These are phyloP conservation scores for human DNA, from an alignment of 2,113 vertebrate genomes.

Conservation along the genomic window GRCh38 chr5:123883001-123883500, in stretches of 20 bases:
- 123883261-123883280: conserved; percentile 59
- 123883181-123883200: conserved; percentile 84
- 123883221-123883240: conserved; percentile 76
- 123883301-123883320: conserved; percentile 57
- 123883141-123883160: conserved; percentile 79
- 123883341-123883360: conserved; percentile 62
- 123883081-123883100: conserved; percentile 76
- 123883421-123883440: conserved; percentile 51
- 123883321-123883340: conserved; percentile 62
- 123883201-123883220: conserved; percentile 81
- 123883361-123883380: conserved; percentile 59
- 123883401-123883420: conserved; percentile 67
- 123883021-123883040: conserved; percentile 69
- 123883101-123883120: conserved; percentile 83
- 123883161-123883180: conserved; percentile 81
- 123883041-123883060: conserved; percentile 82
- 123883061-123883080: conserved; percentile 74
- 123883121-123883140: conserved; percentile 78
- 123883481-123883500: background rate
- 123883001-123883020: conserved; percentile 16
- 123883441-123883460: background rate
- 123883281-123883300: conserved; percentile 30
- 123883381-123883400: conserved; percentile 70
- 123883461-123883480: background rate
- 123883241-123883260: conserved; percentile 76